Percentiles rank a stretch among this genome's conserved stretches.
phyloP scores from a whole-genome alignment of 2,113 vertebrate genomes.

The Periophthalmus modestus region DNA sequence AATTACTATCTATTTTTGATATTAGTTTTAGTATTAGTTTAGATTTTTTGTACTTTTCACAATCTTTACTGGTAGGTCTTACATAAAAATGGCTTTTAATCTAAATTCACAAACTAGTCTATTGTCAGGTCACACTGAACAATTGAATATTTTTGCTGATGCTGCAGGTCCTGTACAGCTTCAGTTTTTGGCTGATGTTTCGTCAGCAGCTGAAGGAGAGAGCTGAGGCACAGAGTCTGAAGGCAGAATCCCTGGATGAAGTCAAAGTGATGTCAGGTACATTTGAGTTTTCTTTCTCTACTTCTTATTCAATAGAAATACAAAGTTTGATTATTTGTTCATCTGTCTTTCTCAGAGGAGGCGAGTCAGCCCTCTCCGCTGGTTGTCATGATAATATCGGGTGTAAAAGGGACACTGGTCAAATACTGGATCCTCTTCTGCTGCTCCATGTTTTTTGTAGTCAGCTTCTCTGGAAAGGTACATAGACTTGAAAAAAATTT shows the following conservation, averaged over 20 bases:
- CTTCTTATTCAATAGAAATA: neutral
- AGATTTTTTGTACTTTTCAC: too few relatives aligned
- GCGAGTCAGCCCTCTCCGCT: conserved; percentile 53
- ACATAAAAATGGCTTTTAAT: too few relatives aligned
- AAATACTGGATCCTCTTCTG: conserved; percentile 82
- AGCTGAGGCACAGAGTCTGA: conserved; percentile 42
- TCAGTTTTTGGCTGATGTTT: conserved; percentile 81
- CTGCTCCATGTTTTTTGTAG: conserved; percentile 76
- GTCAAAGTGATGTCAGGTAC: conserved; percentile 54
- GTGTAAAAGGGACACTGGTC: conserved; percentile 70
- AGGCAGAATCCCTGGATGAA: conserved; percentile 60
- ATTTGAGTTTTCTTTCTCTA: neutral
- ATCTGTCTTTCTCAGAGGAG: conserved; percentile 45
- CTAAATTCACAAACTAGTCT: too few relatives aligned
- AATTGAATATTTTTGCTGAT: neutral
- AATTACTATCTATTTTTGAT: too few relatives aligned
- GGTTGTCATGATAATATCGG: conserved; percentile 65
- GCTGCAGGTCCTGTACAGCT: conserved; percentile 74
- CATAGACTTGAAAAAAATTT: too few relatives aligned
- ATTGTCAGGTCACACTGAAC: neutral
- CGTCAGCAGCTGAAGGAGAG: conserved; percentile 76
- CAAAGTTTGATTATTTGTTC: neutral
- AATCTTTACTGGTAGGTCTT: too few relatives aligned
- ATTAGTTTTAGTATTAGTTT: too few relatives aligned
- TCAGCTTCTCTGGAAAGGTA: conserved; percentile 79